Evolutionary conservation across 92 coral and sea anemone species (phyloP), one percentile per base, ranked within the genome.

Genomic region (Palythoa grandis): DNA sequence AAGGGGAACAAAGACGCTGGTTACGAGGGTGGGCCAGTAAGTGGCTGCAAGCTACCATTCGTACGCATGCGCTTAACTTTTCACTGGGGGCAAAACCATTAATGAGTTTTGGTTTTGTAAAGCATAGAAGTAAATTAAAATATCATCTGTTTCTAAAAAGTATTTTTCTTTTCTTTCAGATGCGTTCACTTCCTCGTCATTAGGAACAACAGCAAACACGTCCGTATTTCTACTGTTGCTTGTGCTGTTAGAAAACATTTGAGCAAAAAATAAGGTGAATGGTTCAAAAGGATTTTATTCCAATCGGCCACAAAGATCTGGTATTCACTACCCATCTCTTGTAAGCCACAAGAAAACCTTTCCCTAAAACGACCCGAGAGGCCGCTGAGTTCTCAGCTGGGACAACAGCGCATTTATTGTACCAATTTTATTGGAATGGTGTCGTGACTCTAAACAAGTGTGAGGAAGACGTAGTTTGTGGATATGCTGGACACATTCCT

Each of bases 141-240:
- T 29, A 29, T 29, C 0, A 29, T 29, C 1, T 0, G 1, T 29
- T 29, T 29, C 35, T 29, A 29, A 29, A n/a, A 19, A 14, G 2
- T 40, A 10, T 65, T 48, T 65, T 19, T 16, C 40, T 7, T 13
- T 61, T 38, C 17, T 65, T 66, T 43, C 74, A 80, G 85, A 80
- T 43, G 70, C 61, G 9, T 43, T 63, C 52, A 20, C 60, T 17
- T 80, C 85, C 35, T 80, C 85, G 72, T 80, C 85, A 25, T n/a
- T 67, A 16, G 25, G 40, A 63, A 29, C 74, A 48, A 65, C 74
- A 43, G 3, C 53, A 23, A 70, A 15, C 13, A 65, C 74, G 5
- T 35, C 74, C 13, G 13, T 68, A 3, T 52, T 75, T n/a, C 8
- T 54, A 54, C 40, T 52, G 35, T 24, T 76, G 38, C 38, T 76